phyloP scores from a whole-genome alignment of 2,888 invertebrate genomes.

The Ochropleura plecta region DNA sequence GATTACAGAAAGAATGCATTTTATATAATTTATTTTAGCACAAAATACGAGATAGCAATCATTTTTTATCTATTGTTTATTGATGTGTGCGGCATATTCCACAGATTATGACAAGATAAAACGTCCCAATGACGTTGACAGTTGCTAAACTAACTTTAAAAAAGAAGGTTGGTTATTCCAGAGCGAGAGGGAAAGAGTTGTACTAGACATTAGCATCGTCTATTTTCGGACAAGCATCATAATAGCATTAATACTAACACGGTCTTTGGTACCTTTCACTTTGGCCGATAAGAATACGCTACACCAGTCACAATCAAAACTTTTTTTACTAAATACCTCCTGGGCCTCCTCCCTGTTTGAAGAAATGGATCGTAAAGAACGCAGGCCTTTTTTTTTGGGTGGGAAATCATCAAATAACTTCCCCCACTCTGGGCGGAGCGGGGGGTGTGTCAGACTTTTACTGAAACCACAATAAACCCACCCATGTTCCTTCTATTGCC shows the following conservation, averaged over 20 bases:
- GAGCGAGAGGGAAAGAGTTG: background rate
- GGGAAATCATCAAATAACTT: no score
- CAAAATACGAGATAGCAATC: slow-evolving; percentile 2
- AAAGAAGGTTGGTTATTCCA: background rate
- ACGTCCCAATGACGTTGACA: slow-evolving; percentile 3
- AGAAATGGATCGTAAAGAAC: background rate
- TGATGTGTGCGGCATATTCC: slow-evolving; percentile 15
- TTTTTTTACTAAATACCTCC: background rate
- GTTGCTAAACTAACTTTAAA: background rate
- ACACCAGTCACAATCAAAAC: background rate
- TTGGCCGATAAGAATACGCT: background rate
- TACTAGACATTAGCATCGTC: background rate
- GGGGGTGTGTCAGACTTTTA: no score
- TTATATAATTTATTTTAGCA: background rate
- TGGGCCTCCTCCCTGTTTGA: no score
- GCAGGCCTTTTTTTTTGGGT: no score
- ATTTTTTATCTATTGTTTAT: slow-evolving; percentile 27
- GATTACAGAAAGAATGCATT: slow-evolving; percentile 12
- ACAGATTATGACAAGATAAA: slow-evolving; percentile 13
- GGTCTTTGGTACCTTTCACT: background rate
- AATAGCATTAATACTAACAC: background rate
- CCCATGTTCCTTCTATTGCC: no score
- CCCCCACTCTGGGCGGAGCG: no score
- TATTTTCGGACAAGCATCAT: background rate
- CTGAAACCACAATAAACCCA: no score